Percentiles rank a stretch among this genome's conserved stretches.
Evolutionary conservation across 2,113 vertebrate genomes (phyloP).

Genomic region (Accipiter cooperii): DNA sequence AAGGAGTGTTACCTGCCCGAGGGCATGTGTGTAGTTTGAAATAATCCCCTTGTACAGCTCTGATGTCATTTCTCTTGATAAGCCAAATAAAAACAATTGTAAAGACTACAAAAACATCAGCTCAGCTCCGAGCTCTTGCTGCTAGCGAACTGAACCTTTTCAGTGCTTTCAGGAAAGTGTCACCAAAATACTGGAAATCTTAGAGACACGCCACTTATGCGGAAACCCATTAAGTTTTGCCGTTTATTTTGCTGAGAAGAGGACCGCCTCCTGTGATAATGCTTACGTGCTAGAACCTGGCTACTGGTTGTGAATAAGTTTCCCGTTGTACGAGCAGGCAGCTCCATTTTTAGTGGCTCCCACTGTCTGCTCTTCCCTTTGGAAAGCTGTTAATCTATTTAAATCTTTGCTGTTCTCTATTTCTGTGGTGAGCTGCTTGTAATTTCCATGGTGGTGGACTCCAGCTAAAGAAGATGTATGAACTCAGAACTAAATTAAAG

Average conservation of each 20-base stretch:
- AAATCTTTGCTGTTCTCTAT: neutral
- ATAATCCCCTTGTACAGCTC: neutral
- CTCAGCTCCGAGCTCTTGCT: neutral
- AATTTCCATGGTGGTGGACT: neutral
- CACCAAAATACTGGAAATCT: neutral
- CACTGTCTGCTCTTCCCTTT: neutral
- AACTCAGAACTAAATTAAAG: neutral
- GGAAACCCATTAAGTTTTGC: neutral
- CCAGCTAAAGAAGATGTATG: neutral
- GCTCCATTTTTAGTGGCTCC: neutral
- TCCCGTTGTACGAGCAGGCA: neutral
- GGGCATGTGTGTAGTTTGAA: neutral
- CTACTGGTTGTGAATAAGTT: neutral
- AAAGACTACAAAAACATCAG: neutral
- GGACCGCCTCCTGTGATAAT: neutral
- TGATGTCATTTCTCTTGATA: neutral
- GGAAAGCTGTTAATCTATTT: neutral
- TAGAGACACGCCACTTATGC: neutral
- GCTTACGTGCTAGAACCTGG: neutral
- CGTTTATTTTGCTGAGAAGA: neutral
- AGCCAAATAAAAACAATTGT: neutral
- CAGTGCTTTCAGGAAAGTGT: neutral
- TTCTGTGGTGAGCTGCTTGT: neutral
- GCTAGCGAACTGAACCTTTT: neutral
- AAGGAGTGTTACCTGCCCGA: neutral